Base-by-base conservation (phyloP, 2,113 vertebrate species). In the Takifugu bimaculatus region DNA sequence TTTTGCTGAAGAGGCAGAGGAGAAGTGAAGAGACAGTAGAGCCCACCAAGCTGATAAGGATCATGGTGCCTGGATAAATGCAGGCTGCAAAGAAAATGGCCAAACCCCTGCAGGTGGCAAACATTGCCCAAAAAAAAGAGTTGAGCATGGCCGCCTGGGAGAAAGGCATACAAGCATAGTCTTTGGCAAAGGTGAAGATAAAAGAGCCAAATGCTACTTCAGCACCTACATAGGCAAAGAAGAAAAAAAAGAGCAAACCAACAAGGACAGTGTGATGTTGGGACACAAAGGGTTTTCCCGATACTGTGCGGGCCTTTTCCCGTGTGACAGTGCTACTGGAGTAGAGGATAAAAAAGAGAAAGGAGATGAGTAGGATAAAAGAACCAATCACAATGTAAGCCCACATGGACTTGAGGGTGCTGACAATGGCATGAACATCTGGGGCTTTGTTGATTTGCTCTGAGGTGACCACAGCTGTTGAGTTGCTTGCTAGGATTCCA, bases 141-240 rank as follows among this genome's bases (percentile, higher is more conserved):
- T 99, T 98, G 49, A 99, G 52, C 6, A 91, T 90, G 0, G 95
- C 94, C 0, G 94, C 95, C 66, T 93, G 77, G 0, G 62, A 61
- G 54, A 89, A 73, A 0, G 68, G 63, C 94, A 98, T 93, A 26
- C 49, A 26, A 0, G 64, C 88, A 0, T 91, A 91, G 20, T 86
- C 88, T 54, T 87, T 88, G 0, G 92, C 93, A 0, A 92, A 96
- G 5, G 92, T 95, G 50, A 92, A 99, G 27, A 99, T 74, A 0
- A 95, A 99, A 20, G 96, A 94, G 68, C 95, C 94, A 0, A 95
- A 99, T 0, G 94, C 92, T 1, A 97, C 92, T 86, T 99, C 96
- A 0, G 94, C 93, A 1, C 96, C 96, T 0, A 98, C 95, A 0
- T 97, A 98, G 51, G 87, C 94, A 2, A 97, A 93, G 86, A 97